Conservation (phyloP, 2,797 vertebrate genomes). For the Liasis olivaceus region DNA sequence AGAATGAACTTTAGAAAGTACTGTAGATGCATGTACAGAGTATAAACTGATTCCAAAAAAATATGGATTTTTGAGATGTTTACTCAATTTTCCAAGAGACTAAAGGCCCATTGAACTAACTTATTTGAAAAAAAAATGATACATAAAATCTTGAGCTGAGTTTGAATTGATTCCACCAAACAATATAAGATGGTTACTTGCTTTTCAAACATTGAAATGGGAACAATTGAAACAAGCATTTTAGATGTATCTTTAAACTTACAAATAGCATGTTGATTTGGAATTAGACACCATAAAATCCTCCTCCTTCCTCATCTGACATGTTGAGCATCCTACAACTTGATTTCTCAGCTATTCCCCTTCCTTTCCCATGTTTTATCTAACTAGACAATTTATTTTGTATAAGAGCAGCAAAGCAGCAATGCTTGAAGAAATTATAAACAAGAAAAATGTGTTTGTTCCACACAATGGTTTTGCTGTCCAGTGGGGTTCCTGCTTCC, state of each 20-base stretch:
- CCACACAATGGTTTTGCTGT: slow-evolving; percentile 17
- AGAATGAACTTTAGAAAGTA: neutral
- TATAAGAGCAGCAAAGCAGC: slow-evolving; percentile 12
- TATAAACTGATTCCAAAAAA: neutral
- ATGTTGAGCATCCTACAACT: neutral
- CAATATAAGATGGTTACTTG: neutral
- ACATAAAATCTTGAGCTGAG: neutral
- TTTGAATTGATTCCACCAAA: neutral
- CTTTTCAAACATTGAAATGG: neutral
- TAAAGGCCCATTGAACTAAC: neutral
- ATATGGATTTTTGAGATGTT: neutral
- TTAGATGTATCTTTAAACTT: neutral
- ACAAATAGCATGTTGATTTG: neutral
- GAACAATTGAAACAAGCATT: neutral
- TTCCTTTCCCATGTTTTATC: slow-evolving; percentile 44
- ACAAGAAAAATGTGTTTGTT: slow-evolving; percentile 33
- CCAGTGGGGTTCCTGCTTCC: slow-evolving; percentile 29
- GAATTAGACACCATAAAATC: neutral
- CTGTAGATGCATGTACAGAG: neutral
- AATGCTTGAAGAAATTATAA: slow-evolving; percentile 27
- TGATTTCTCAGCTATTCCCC: neutral
- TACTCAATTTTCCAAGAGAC: neutral
- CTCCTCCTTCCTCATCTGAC: neutral
- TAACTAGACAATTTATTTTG: slow-evolving; percentile 32
- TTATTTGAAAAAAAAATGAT: neutral